Conservation (phyloP, 2,888 invertebrate genomes). For the Tipula lateralis region DNA sequence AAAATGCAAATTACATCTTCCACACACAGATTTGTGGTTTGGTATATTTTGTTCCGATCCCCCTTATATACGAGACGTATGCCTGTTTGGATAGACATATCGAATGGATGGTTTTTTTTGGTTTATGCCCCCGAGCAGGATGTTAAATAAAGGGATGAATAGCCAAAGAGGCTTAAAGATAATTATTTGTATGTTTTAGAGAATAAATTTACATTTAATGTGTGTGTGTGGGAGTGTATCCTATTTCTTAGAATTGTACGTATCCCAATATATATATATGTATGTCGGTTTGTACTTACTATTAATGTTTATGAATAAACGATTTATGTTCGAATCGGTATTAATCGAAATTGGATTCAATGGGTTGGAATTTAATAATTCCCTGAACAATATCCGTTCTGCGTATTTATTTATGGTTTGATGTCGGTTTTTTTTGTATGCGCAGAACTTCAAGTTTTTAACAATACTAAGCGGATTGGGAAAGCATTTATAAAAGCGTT, state of each 20-base stretch:
- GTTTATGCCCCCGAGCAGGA: background rate
- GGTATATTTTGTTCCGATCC: background rate
- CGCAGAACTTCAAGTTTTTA: too few species aligned
- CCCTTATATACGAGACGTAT: background rate
- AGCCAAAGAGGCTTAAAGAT: conserved; percentile 1
- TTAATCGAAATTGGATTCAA: background rate
- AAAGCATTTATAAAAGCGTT: too few species aligned
- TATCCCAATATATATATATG: background rate
- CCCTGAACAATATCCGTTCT: background rate
- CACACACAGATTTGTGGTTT: background rate
- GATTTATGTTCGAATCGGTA: background rate
- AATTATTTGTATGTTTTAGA: background rate
- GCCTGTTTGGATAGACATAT: background rate
- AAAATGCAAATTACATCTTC: background rate
- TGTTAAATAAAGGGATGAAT: background rate
- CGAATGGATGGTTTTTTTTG: background rate
- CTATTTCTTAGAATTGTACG: background rate
- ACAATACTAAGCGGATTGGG: too few species aligned
- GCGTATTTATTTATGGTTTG: background rate
- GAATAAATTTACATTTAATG: conserved; percentile 11
- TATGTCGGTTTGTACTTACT: background rate
- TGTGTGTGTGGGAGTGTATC: background rate
- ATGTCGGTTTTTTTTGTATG: background rate
- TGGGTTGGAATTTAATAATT: background rate
- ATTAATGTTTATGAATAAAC: background rate